A percentile compares a stretch with the other conserved stretches of the same genome.
Conservation (phyloP, 64 coral and sea anemone species). For the Orbicella faveolata region DNA sequence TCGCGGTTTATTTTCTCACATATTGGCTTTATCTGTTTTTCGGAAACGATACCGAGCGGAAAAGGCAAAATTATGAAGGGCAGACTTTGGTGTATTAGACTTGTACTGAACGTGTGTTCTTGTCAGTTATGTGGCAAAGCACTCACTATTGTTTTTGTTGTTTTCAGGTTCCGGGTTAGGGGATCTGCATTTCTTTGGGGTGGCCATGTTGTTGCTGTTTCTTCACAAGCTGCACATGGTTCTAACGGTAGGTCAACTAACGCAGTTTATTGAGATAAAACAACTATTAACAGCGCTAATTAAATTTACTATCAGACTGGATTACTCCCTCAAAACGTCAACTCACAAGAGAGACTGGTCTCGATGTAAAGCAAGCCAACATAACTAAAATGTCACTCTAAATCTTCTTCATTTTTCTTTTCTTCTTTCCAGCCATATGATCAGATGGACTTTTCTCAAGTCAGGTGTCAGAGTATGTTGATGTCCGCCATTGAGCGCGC, state of each 20-base stretch:
- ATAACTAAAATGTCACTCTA: neutral
- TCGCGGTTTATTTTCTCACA: too few species aligned
- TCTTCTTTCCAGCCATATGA: constrained; percentile 79
- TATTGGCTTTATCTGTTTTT: too few species aligned
- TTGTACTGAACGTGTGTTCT: too few species aligned
- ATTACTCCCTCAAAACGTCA: too few species aligned
- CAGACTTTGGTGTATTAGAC: too few species aligned
- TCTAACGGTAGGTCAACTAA: constrained; percentile 49
- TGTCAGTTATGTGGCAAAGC: neutral
- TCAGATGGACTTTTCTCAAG: constrained; percentile 91
- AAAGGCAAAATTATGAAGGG: too few species aligned
- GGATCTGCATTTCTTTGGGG: constrained; percentile 73
- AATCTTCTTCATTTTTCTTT: neutral
- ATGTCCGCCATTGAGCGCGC: constrained; percentile 89
- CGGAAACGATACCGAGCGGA: too few species aligned
- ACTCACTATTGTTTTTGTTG: neutral
- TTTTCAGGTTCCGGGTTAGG: constrained; percentile 45
- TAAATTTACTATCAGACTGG: too few species aligned
- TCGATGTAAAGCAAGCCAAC: neutral
- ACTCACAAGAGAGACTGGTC: too few species aligned
- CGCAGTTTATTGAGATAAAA: neutral
- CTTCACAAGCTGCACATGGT: constrained; percentile 66
- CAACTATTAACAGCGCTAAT: too few species aligned
- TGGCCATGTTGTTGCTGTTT: constrained; percentile 50
- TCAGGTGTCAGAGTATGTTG: constrained; percentile 92